A percentile compares a stretch with the other conserved stretches of the same genome.
Conservation (phyloP, 2,113 vertebrate genomes). For the Marmota flaviventris region DNA sequence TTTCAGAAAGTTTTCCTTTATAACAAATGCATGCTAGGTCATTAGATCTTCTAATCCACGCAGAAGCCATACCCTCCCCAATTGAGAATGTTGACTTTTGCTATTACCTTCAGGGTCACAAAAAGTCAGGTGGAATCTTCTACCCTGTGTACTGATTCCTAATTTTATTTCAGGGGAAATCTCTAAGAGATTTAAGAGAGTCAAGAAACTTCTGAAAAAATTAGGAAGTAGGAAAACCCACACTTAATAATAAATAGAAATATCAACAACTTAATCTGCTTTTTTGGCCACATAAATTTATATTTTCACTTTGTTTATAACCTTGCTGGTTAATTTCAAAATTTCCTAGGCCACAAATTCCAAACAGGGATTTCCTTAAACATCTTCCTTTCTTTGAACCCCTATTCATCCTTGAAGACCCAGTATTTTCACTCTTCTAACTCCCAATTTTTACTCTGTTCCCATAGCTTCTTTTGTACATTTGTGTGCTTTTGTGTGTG, state of each 20-base stretch:
- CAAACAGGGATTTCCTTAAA: not conserved
- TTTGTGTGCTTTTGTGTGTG: not conserved
- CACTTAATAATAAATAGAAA: constrained; percentile 2
- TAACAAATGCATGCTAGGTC: not conserved
- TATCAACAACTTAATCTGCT: not conserved
- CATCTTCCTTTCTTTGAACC: not conserved
- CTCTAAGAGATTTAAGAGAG: constrained; percentile 27
- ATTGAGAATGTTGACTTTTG: not conserved
- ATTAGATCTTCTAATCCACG: not conserved
- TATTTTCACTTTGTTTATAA: constrained; percentile 50
- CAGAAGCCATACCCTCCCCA: not conserved
- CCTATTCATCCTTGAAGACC: not conserved
- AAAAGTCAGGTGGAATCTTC: not conserved
- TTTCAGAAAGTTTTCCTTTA: constrained; percentile 33
- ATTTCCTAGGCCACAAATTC: constrained; percentile 22
- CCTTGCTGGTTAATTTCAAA: constrained; percentile 19
- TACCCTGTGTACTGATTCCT: not conserved
- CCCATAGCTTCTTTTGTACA: not conserved
- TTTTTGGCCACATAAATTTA: constrained; percentile 39
- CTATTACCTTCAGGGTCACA: not conserved
- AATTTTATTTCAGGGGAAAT: constrained; percentile 45
- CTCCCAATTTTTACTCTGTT: not conserved
- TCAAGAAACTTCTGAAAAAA: constrained; percentile 38
- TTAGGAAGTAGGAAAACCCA: not conserved
- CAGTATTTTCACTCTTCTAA: not conserved